Base-by-base conservation (phyloP, 53 echinoderm and acorn worm genomes). In the Zoroaster sp. region DNA sequence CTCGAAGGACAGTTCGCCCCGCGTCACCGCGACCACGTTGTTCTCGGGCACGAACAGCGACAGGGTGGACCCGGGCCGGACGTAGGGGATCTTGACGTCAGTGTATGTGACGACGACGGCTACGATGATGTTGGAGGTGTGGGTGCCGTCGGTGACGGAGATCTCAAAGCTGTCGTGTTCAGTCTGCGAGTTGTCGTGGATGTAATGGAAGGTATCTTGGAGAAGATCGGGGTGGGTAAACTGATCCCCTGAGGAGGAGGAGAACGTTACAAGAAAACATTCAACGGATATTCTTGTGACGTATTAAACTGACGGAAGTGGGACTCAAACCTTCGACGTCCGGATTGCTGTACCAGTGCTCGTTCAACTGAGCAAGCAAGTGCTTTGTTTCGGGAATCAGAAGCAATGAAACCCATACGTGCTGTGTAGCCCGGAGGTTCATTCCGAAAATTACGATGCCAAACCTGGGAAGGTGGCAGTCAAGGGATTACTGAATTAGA, bases 81-180 rank as follows among this genome's bases (percentile, higher is more conserved):
- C 91, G n/a, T 53, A 66, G 0, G 99, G 99, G 31, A 87, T 92
- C 35, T 76, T 80, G 20, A 79, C 89, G 73, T 99, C 99, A 0
- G 93, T 71, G 81, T 78, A 91, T 35, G 90, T 76, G 76, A 96
- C 83, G 35, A 82, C 79, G 32, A 93, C 88, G 46, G 79, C 87
- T 18, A 89, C 82, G 40, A 88, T 83, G 43, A 95, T 91, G 66
- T 70, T 72, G 45, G 91, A 86, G 17, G 72, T 75, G 77, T 94
- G 94, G 30, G 67, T 42, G 14, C 98, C 98, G 38, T 99, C 99
- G 0, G 91, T 83, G 17, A 99, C 96, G 4, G 91, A 45, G 72
- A 99, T 72, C 32, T 94, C 96, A 42, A 99, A 99, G 53, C 78
- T 65, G 71, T 99, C 99, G 33, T 96, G 91, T 35, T 40, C 66